Evolutionary conservation across 2,113 vertebrate species (phyloP).

Genomic region (Cariama cristata): DNA sequence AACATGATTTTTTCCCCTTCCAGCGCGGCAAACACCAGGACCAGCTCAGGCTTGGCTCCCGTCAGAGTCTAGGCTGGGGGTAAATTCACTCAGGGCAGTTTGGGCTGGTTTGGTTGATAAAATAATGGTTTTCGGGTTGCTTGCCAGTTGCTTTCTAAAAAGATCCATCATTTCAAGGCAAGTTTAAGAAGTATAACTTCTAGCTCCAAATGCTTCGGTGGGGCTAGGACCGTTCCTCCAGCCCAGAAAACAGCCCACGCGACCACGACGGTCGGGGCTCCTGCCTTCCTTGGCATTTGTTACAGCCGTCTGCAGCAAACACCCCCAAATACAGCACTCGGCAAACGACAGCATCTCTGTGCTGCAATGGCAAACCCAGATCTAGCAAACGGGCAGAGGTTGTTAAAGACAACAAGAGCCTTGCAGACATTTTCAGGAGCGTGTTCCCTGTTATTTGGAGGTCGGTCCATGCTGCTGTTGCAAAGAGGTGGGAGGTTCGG

Average conservation of each 20-base stretch:
- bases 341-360: neutral
- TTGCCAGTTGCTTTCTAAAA: neutral
- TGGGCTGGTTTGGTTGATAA: neutral
- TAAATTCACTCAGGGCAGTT: neutral
- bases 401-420: neutral
- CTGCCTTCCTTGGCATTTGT: accelerated
- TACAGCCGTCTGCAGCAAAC: accelerated
- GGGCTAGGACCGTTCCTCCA: neutral
- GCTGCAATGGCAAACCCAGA: no score
- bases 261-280: neutral
- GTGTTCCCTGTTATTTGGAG: neutral
- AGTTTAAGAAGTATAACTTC: neutral
- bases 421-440: neutral
- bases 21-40: accelerated
- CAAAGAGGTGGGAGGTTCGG: neutral
- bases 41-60: neutral
- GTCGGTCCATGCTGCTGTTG: neutral
- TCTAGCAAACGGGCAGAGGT: accelerated
- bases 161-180: no score
- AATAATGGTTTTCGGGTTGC: neutral
- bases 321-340: accelerated
- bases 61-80: neutral
- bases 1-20: neutral
- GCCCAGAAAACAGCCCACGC: neutral
- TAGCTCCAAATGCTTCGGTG: no score